These are phyloP conservation scores for Acrocephalus kingi DNA, from an alignment of 2,113 vertebrate genomes.

Conservation along the genomic window DNA sequence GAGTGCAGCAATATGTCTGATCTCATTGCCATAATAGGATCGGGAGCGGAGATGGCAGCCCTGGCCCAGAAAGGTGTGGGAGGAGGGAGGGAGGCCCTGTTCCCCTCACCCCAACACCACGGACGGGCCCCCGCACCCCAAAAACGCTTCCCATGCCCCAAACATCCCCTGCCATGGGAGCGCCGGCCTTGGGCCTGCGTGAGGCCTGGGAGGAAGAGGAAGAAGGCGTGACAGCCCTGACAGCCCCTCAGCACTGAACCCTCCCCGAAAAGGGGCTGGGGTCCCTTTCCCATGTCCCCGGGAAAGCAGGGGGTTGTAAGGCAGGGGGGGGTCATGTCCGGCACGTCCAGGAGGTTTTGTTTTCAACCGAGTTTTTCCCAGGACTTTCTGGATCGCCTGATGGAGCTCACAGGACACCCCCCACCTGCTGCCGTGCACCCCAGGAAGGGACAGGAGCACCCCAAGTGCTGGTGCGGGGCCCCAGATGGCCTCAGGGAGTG, in stretches of 20 bases:
- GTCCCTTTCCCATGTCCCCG: accelerated
- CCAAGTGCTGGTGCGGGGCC: neutral
- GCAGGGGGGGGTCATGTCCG: accelerated
- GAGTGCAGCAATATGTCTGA: conserved; percentile 53
- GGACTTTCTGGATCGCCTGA: neutral
- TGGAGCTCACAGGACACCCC: neutral
- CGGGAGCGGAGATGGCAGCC: conserved; percentile 14
- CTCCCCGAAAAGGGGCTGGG: neutral
- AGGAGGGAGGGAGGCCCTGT: neutral
- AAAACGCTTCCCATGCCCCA: neutral
- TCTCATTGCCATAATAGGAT: conserved; percentile 64
- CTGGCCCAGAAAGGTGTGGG: neutral
- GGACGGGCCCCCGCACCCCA: neutral
- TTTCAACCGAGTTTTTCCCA: neutral
- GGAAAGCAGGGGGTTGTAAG: neutral
- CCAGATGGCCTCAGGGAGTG: neutral
- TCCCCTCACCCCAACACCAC: neutral
- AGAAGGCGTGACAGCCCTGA: neutral
- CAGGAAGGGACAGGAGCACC: neutral
- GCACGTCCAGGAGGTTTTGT: neutral
- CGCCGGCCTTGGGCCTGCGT: neutral
- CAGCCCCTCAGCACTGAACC: neutral
- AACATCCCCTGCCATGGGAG: neutral
- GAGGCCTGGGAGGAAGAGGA: neutral
- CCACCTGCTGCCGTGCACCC: neutral